phyloP scores from a whole-genome alignment of 2,113 vertebrate species.

The Lepisosteus osseus region DNA sequence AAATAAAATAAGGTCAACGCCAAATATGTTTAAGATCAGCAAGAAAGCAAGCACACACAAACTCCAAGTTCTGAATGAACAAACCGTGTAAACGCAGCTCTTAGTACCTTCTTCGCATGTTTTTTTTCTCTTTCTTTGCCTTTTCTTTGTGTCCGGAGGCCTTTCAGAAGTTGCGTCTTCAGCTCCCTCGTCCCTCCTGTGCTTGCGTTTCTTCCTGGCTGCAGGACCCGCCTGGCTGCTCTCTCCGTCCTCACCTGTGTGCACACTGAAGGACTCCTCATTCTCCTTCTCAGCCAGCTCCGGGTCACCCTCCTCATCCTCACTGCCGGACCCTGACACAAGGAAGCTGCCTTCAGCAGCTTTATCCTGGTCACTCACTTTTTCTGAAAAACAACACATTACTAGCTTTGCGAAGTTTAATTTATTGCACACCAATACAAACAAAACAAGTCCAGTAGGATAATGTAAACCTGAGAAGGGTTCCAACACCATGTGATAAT shows the following conservation, averaged over 20 bases:
- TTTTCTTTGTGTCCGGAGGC: constrained; percentile 20
- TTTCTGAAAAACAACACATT: too few species aligned
- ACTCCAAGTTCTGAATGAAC: too few species aligned
- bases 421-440: too few species aligned
- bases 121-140: constrained; percentile 26
- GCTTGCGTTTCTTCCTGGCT: constrained; percentile 60
- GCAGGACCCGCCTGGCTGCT: constrained; percentile 31
- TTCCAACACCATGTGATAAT: too few species aligned
- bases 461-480: too few species aligned
- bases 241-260: constrained; percentile 41
- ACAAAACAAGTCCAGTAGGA: too few species aligned
- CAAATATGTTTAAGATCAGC: too few species aligned
- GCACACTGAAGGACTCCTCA: constrained; percentile 56
- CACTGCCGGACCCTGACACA: constrained; percentile 30
- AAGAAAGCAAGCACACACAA: too few species aligned
- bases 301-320: constrained; percentile 50
- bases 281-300: constrained; percentile 74
- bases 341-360: constrained; percentile 23
- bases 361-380: constrained; percentile 29
- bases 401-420: too few species aligned
- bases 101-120: background rate
- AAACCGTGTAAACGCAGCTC: too few species aligned
- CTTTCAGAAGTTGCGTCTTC: constrained; percentile 32
- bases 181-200: constrained; percentile 45
- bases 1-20: too few species aligned